Conservation (phyloP, 2,797 vertebrate genomes). For the Acropternis orthonyx region DNA sequence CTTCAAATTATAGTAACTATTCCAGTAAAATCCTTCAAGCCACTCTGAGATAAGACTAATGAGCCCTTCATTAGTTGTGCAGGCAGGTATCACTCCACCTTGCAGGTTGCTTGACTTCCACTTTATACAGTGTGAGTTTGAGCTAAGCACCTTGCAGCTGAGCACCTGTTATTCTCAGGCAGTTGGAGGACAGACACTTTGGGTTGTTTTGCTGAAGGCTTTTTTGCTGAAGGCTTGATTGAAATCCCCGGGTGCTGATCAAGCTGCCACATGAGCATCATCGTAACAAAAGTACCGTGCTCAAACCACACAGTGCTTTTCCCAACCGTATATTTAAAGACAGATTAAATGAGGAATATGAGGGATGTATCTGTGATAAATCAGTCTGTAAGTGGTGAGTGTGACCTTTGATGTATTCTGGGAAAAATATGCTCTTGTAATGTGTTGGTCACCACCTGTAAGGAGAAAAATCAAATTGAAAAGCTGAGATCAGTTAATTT, state of each 20-base stretch:
- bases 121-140: neutral
- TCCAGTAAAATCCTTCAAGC: neutral
- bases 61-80: neutral
- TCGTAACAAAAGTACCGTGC: neutral
- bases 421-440: neutral
- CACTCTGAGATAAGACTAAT: neutral
- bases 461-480: neutral
- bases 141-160: neutral
- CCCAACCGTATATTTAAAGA: neutral
- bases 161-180: neutral
- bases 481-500: neutral
- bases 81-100: neutral
- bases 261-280: neutral
- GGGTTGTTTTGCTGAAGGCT: neutral
- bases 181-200: neutral
- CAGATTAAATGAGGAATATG: neutral
- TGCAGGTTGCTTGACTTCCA: neutral
- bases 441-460: neutral
- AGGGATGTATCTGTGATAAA: neutral
- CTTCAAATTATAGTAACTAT: neutral
- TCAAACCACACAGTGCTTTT: neutral
- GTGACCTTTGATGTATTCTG: neutral
- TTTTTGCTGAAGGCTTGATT: neutral
- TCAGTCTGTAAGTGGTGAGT: neutral
- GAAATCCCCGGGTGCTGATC: neutral